phyloP scores from a whole-genome alignment of 2,797 vertebrate genomes.

The Rhabdophis nuchalis region DNA sequence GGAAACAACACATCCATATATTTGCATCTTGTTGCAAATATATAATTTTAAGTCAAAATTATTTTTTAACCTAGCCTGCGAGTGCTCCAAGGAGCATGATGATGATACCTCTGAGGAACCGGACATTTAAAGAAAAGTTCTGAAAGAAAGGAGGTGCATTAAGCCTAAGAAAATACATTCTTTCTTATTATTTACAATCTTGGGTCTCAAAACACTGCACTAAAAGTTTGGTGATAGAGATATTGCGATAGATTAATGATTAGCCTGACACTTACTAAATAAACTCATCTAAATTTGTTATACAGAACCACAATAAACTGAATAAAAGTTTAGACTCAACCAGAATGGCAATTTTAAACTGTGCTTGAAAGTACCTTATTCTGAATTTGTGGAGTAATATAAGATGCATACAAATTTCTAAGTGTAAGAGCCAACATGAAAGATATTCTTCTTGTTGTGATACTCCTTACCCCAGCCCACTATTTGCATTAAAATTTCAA shows the following conservation, averaged over 20 bases:
- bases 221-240: neutral
- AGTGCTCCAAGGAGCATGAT: neutral
- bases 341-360: neutral
- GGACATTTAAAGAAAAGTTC: neutral
- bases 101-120: neutral
- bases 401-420: neutral
- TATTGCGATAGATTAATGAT: neutral
- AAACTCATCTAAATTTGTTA: neutral
- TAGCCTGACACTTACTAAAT: neutral
- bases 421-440: neutral
- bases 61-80: neutral
- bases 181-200: neutral
- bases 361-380: neutral
- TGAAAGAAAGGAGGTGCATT: neutral
- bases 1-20: neutral
- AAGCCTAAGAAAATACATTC: neutral
- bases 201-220: neutral
- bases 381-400: neutral
- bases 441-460: neutral
- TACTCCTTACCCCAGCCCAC: neutral
- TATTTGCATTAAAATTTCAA: neutral
- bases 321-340: neutral
- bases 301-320: neutral
- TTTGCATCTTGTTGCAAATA: neutral
- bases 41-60: neutral